phyloP scores from a whole-genome alignment of 2,113 vertebrate species.

The Trematocara variabile region DNA sequence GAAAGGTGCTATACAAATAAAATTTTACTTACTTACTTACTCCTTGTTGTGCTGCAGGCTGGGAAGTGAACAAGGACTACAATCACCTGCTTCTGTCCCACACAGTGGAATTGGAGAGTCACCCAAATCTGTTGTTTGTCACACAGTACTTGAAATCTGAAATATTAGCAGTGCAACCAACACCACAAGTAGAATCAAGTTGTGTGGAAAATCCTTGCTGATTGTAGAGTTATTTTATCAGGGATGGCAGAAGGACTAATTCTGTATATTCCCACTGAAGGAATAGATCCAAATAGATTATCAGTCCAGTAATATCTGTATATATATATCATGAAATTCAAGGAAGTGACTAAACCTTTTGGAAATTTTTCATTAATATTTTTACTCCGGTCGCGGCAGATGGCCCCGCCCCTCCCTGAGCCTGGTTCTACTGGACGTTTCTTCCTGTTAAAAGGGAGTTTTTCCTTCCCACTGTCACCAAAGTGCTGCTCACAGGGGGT shows the following conservation, averaged over 20 bases:
- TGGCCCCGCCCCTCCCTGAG: neutral
- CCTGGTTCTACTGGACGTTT: fast-evolving
- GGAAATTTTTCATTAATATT: neutral
- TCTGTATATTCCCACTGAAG: neutral
- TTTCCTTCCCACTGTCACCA: neutral
- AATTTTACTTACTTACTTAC: fast-evolving
- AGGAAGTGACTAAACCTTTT: neutral
- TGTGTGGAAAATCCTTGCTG: neutral
- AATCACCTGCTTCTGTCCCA: neutral
- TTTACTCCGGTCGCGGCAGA: fast-evolving
- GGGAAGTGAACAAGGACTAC: neutral
- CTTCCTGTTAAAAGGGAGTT: neutral
- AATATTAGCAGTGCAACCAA: neutral
- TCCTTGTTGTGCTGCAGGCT: neutral
- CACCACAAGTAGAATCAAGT: neutral
- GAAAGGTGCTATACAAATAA: neutral
- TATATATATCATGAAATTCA: neutral
- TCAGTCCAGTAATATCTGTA: neutral
- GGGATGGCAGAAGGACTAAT: neutral
- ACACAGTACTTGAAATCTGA: neutral
- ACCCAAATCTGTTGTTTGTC: neutral
- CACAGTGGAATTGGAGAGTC: neutral
- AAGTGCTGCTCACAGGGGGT: fast-evolving
- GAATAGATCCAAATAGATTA: neutral
- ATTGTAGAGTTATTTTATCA: neutral